A percentile compares a stretch with the other conserved stretches of the same genome.
These are phyloP conservation scores for Dascyllus trimaculatus DNA, from an alignment of 2,113 vertebrate genomes.

Conservation along the genomic window DNA sequence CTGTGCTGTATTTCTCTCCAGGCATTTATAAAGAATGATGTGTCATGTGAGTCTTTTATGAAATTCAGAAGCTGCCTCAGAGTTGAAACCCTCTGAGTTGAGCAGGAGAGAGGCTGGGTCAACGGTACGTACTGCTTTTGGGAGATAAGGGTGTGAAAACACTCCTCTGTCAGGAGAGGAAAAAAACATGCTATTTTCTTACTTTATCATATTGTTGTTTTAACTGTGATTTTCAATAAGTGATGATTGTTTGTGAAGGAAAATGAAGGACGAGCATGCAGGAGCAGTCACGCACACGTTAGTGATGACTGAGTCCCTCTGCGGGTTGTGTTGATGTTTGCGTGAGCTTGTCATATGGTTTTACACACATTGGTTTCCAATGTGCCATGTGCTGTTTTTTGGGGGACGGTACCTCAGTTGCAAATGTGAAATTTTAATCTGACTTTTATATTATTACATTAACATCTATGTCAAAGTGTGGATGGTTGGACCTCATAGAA, in stretches of 20 bases:
- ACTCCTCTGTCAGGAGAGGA: slow-evolving; percentile 37
- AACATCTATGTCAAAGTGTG: slow-evolving; percentile 69
- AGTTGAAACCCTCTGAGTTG: slow-evolving; percentile 20
- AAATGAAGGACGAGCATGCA: slow-evolving; percentile 71
- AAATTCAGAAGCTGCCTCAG: slow-evolving; percentile 34
- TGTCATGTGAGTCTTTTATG: slow-evolving; percentile 29
- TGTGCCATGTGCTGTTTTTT: slow-evolving; percentile 72
- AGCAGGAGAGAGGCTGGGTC: slow-evolving; percentile 34
- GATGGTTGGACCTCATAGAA: slow-evolving; percentile 47
- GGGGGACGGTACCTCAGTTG: slow-evolving; percentile 59
- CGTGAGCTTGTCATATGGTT: slow-evolving; percentile 59
- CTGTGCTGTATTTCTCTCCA: slow-evolving; percentile 43
- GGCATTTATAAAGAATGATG: slow-evolving; percentile 34
- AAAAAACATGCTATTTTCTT: slow-evolving; percentile 72
- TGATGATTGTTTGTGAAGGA: slow-evolving; percentile 68
- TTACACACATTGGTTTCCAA: slow-evolving; percentile 69
- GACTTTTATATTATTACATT: slow-evolving; percentile 69
- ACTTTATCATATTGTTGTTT: slow-evolving; percentile 76
- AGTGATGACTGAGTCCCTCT: slow-evolving; percentile 44
- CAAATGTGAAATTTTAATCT: slow-evolving; percentile 83
- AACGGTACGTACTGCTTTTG: slow-evolving; percentile 38
- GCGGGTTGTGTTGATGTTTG: slow-evolving; percentile 60
- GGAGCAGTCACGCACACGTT: slow-evolving; percentile 35
- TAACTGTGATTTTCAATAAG: slow-evolving; percentile 76
- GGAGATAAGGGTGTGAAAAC: slow-evolving; percentile 58